Base-by-base conservation (phyloP, 2,888 invertebrate genomes). In the Caenorhabditis wallacei region DNA sequence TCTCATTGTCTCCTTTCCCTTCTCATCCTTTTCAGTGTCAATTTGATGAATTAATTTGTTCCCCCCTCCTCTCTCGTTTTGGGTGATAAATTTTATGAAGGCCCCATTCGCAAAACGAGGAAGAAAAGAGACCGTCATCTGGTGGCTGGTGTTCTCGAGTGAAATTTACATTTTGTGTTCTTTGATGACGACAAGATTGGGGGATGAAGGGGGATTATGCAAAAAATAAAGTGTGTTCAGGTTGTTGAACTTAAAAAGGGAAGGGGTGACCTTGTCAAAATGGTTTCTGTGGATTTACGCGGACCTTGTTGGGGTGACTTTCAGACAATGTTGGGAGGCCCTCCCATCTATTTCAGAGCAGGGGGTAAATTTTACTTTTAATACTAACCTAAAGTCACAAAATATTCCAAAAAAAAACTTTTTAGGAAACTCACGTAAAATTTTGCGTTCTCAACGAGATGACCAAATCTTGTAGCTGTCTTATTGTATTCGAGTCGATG, bases 391-490 rank as follows among this genome's bases (percentile, higher is more conserved):
- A n/a, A n/a, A n/a, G n/a, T n/a, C n/a, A n/a, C n/a, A n/a, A n/a
- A n/a, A n/a, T n/a, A n/a, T n/a, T n/a, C n/a, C n/a, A n/a, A n/a
- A n/a, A n/a, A n/a, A n/a, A n/a, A n/a, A n/a, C n/a, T n/a, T 74
- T 51, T 54, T 26, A 1, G 2, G 3, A 54, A 24, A 48, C 51
- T 48, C 13, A 89, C 89, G 88, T 88, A 56, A 87, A 81, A 66
- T 79, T 81, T 57, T 91, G 89, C 16, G 90, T 90, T 59, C 90
- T 79, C 56, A 90, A 80, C 1, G 89, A 76, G 22, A 90, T 88
- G 11, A 90, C 87, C 75, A 90, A 64, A 18, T 85, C 88, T 61
- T 90, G 90, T 3, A 90, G 76, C n/a, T 84, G 82, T 61, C 87
- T 82, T n/a, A 88, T 69, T 26, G 86, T 82, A 20, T 81, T 61